Conservation (phyloP, 2,797 vertebrate species). For the Dryobates pubescens region DNA sequence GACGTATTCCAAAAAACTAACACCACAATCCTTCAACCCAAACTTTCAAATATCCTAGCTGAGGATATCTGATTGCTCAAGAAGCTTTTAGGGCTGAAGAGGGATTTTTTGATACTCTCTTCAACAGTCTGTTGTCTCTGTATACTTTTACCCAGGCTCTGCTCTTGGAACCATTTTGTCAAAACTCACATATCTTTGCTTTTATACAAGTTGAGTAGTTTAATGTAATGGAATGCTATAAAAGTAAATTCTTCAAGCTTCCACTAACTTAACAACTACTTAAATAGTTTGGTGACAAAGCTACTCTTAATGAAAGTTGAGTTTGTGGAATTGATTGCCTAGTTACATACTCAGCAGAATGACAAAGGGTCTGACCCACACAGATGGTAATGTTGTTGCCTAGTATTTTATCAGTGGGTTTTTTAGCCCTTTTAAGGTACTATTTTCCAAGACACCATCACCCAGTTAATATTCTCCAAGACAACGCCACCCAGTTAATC, state of each 20-base stretch:
- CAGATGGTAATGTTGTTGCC: neutral
- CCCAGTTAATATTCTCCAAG: neutral
- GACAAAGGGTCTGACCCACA: neutral
- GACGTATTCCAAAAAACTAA: neutral
- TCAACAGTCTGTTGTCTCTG: neutral
- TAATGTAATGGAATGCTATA: neutral
- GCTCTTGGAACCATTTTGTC: neutral
- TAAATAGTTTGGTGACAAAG: neutral
- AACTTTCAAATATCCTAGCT: neutral
- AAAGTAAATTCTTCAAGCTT: neutral
- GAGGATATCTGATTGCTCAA: neutral
- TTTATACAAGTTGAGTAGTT: neutral
- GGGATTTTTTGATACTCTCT: neutral
- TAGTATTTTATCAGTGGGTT: neutral
- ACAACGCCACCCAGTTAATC: neutral
- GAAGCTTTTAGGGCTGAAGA: neutral
- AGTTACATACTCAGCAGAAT: neutral
- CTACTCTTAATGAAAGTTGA: neutral
- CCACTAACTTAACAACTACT: neutral
- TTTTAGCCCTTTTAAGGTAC: neutral
- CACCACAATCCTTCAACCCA: neutral
- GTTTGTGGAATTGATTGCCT: neutral
- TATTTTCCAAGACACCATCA: neutral
- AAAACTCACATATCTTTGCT: neutral
- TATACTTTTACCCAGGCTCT: neutral